Evolutionary conservation across 1,140 invertebrate species (phyloP).

Genomic region (Euborellia annulipes): DNA sequence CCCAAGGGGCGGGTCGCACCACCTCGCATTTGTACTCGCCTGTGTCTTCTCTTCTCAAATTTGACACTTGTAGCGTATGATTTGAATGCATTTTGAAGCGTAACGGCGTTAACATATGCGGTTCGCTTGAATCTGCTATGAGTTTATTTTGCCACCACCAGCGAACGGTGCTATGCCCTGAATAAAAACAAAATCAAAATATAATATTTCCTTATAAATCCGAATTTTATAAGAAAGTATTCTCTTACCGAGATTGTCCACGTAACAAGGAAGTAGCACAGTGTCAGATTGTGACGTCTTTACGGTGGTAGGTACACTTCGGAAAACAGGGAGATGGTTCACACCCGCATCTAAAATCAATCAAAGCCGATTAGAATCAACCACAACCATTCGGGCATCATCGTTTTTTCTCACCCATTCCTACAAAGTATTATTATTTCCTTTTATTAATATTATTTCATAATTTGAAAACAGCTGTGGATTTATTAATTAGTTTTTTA

Average conservation of each 20-base stretch:
- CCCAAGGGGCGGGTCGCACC: slow-evolving; percentile 36
- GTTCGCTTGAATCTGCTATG: slow-evolving; percentile 42
- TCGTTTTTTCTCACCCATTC: too few species aligned
- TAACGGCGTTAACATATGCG: slow-evolving; percentile 25
- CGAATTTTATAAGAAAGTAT: background rate
- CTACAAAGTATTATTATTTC: too few species aligned
- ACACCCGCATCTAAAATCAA: too few species aligned
- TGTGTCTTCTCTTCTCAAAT: slow-evolving; percentile 41
- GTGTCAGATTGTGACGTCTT: slow-evolving; percentile 56
- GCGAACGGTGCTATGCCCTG: slow-evolving; percentile 25
- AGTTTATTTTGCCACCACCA: slow-evolving; percentile 43
- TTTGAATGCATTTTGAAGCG: slow-evolving; percentile 46
- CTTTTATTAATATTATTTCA: too few species aligned
- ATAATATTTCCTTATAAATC: too few species aligned
- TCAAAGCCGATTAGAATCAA: too few species aligned
- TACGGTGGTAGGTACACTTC: slow-evolving; percentile 47
- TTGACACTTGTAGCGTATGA: slow-evolving; percentile 46
- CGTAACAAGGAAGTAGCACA: slow-evolving; percentile 53
- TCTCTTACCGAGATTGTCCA: slow-evolving; percentile 36
- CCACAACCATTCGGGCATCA: too few species aligned
- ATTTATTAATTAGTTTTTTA: too few species aligned
- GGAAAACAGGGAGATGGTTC: background rate
- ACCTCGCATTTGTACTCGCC: slow-evolving; percentile 59
- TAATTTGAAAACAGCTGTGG: too few species aligned
- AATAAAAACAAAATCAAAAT: too few species aligned